Evolutionary conservation across 1,140 invertebrate species (phyloP).

Genomic region (Panonychus citri): DNA sequence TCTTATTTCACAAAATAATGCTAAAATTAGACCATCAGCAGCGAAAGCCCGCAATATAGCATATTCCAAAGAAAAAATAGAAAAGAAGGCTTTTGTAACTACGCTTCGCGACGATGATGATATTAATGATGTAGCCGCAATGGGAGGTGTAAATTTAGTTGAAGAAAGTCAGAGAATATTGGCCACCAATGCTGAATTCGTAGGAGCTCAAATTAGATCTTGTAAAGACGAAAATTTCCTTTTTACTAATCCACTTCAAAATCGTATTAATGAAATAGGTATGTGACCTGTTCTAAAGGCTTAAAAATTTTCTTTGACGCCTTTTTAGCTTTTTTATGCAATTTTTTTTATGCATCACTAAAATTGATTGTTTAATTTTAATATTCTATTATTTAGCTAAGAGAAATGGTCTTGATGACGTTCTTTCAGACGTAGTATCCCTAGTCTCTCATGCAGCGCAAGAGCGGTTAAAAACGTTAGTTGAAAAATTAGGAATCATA

Average conservation of each 20-base stretch:
- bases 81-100: conserved; percentile 23
- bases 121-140: conserved; percentile 94
- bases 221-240: conserved; percentile 86
- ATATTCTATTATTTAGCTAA: conserved; percentile 28
- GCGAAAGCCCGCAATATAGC: not conserved
- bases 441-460: conserved; percentile 85
- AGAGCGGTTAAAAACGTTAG: conserved; percentile 66
- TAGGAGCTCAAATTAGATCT: conserved; percentile 80
- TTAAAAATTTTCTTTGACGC: conserved; percentile 1
- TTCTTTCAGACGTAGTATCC: conserved; percentile 59
- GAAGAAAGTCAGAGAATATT: conserved; percentile 88
- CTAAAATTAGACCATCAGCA: conserved; percentile 1
- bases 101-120: conserved; percentile 56
- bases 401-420: conserved; percentile 62
- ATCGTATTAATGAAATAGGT: conserved; percentile 51
- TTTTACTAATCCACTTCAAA: conserved; percentile 45
- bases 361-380: not conserved
- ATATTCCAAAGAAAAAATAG: conserved; percentile 30
- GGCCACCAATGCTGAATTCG: conserved; percentile 67
- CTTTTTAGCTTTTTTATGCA: not conserved
- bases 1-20: not conserved
- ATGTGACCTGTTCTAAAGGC: conserved; percentile 15
- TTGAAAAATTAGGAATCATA: conserved; percentile 77
- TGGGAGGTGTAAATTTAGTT: conserved; percentile 94
- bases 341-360: no score